These are phyloP conservation scores for Leucophora obtusa DNA, from an alignment of 2,888 invertebrate genomes.

Conservation along the genomic window DNA sequence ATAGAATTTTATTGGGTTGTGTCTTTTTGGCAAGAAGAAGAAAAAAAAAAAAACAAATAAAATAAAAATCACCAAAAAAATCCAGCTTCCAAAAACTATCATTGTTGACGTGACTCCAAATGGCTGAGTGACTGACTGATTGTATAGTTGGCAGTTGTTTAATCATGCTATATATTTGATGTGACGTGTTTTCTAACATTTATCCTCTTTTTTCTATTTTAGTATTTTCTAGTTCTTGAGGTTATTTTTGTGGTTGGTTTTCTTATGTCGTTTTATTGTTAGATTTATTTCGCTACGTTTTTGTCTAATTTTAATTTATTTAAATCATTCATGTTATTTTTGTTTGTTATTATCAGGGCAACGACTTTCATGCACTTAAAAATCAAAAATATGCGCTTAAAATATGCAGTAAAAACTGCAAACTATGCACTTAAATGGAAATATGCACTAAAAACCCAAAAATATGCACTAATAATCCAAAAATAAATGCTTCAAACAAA, in stretches of 20 bases:
- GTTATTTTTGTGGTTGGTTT: constrained; percentile 1
- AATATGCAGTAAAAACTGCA: no score
- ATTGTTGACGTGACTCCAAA: not conserved
- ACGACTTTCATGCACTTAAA: no score
- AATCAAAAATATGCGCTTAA: no score
- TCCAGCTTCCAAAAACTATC: constrained; percentile 34
- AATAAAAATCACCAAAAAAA: constrained; percentile 26
- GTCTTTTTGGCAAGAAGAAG: constrained; percentile 24
- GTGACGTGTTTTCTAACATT: constrained; percentile 26
- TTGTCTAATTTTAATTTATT: constrained; percentile 19
- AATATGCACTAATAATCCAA: no score
- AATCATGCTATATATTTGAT: constrained; percentile 22
- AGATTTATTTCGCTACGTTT: not conserved
- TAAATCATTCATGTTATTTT: constrained; percentile 15
- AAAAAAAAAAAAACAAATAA: not conserved
- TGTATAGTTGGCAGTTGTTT: not conserved
- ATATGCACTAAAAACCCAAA: no score
- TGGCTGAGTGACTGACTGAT: constrained; percentile 2
- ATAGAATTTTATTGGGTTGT: not conserved
- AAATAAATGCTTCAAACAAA: no score
- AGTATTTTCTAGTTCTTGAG: constrained; percentile 14
- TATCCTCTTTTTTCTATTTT: not conserved
- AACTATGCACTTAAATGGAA: no score
- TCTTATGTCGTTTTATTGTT: not conserved
- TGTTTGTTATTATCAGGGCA: no score